These are phyloP conservation scores for Nebria ingens DNA, from an alignment of 1,140 invertebrate species.

Conservation along the genomic window DNA sequence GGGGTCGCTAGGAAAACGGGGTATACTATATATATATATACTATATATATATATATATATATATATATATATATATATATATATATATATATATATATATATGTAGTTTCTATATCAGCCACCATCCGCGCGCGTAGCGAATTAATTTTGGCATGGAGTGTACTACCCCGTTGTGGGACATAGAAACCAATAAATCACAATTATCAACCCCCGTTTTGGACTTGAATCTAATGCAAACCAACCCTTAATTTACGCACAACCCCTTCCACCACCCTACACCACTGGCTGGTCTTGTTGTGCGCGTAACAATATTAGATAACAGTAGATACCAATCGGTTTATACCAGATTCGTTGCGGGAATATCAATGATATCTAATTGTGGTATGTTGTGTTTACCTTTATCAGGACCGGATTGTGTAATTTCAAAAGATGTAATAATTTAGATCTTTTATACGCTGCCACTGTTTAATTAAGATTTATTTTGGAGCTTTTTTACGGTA, in stretches of 20 bases:
- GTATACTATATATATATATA: too few relatives aligned
- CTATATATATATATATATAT: too few relatives aligned
- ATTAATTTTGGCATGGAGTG: background rate
- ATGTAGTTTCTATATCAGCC: too few relatives aligned
- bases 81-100: too few relatives aligned
- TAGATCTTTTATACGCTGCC: background rate
- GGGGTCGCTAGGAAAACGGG: too few relatives aligned
- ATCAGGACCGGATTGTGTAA: background rate
- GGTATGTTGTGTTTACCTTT: background rate
- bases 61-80: too few relatives aligned
- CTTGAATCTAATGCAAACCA: constrained; percentile 1
- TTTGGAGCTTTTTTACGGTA: background rate
- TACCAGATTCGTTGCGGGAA: background rate
- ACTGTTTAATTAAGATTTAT: background rate
- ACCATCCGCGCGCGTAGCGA: too few relatives aligned
- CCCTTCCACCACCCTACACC: background rate
- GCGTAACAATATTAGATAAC: constrained; percentile 4
- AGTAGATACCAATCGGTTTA: background rate
- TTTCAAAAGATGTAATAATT: background rate
- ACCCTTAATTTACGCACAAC: constrained; percentile 1
- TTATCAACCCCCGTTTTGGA: background rate
- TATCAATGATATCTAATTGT: background rate
- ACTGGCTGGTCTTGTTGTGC: background rate
- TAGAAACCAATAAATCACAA: constrained; percentile 2
- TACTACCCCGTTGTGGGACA: background rate